Conservation (phyloP, 2,888 invertebrate species). For the Euplagia quadripunctaria region DNA sequence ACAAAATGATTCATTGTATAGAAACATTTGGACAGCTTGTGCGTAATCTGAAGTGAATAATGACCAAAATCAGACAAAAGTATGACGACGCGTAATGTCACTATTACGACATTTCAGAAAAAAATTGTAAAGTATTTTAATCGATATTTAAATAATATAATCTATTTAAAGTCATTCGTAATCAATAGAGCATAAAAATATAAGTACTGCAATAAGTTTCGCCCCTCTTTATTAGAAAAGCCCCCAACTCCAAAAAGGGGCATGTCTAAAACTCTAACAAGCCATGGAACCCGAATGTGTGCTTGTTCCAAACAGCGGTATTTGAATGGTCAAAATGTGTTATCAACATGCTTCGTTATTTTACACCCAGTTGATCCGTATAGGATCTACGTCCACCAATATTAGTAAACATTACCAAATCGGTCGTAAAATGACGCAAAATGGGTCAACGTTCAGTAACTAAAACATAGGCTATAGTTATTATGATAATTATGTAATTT, state of each 20-base stretch:
- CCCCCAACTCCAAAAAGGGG: too few species aligned
- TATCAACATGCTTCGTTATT: neutral
- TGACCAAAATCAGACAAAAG: conserved; percentile 21
- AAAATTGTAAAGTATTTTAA: neutral
- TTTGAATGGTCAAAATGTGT: neutral
- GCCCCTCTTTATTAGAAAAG: too few species aligned
- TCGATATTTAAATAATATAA: neutral
- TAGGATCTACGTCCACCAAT: neutral
- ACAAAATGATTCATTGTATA: conserved; percentile 15
- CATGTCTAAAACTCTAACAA: too few species aligned
- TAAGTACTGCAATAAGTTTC: too few species aligned
- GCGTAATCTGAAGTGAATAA: conserved; percentile 17
- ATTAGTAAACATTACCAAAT: neutral
- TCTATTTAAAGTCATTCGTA: too few species aligned
- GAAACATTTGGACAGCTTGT: neutral
- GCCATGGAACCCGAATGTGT: neutral
- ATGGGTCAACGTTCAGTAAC: conserved; percentile 1
- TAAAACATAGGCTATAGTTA: neutral
- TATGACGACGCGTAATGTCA: conserved; percentile 35
- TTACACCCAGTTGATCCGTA: neutral
- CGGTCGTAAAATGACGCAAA: neutral
- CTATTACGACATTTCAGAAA: neutral
- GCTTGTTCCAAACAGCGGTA: neutral
- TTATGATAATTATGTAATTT: neutral
- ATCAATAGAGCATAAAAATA: too few species aligned